phyloP scores from a whole-genome alignment of 2,113 vertebrate genomes.

The Pseudorasbora parva region DNA sequence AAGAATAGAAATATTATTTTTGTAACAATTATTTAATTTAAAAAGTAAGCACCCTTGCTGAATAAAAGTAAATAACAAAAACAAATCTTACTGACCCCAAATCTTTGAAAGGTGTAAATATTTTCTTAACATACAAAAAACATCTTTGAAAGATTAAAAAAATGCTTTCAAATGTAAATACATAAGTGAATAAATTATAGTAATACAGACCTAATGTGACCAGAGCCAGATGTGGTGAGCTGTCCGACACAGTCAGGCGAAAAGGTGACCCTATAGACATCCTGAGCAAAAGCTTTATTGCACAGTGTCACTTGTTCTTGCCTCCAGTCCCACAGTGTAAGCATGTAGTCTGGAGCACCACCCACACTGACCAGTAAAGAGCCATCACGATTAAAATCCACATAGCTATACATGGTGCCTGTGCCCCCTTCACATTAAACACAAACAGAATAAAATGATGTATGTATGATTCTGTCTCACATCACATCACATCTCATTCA shows the following conservation, averaged over 20 bases:
- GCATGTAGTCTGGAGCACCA: conserved; percentile 82
- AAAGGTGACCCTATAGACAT: conserved; percentile 89
- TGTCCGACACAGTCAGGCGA: conserved; percentile 84
- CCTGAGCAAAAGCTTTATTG: conserved; percentile 88
- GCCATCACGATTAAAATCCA: conserved; percentile 84
- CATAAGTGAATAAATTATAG: not conserved
- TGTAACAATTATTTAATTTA: too few species aligned
- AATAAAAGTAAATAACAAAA: too few species aligned
- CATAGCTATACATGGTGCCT: conserved; percentile 77
- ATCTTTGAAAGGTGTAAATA: not conserved
- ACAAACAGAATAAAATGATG: not conserved
- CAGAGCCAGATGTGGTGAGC: conserved; percentile 85
- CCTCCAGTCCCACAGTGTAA: conserved; percentile 94
- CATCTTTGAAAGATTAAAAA: not conserved
- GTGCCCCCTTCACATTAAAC: conserved; percentile 81
- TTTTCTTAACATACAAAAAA: not conserved
- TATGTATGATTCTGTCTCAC: not conserved
- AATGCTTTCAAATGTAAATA: not conserved
- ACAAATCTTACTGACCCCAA: not conserved
- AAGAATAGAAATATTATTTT: not conserved
- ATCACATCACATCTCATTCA: not conserved
- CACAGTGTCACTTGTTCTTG: conserved; percentile 83
- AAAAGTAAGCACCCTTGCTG: too few species aligned
- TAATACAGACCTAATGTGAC: conserved; percentile 83
- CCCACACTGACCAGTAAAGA: conserved; percentile 87